phyloP scores from a whole-genome alignment of 2,888 invertebrate species.

The Diarsia brunnea region DNA sequence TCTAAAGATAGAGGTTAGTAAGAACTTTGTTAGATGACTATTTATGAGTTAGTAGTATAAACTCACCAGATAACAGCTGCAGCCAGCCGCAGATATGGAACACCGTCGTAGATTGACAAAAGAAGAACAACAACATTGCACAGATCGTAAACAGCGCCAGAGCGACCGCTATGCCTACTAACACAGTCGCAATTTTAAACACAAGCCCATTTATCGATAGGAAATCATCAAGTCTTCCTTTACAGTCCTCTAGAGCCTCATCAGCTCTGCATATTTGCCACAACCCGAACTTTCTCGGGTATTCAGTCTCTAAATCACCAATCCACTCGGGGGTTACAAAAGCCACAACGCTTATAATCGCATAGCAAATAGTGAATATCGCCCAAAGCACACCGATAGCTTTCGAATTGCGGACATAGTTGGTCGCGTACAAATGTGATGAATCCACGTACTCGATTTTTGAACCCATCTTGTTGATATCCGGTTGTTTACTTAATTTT shows the following conservation, averaged over 20 bases:
- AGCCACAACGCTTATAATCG: conserved; percentile 98
- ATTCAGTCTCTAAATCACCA: conserved; percentile 95
- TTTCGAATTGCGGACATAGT: conserved; percentile 97
- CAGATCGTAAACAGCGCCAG: conserved; percentile 96
- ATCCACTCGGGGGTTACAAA: conserved; percentile 99
- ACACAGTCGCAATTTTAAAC: conserved; percentile 96
- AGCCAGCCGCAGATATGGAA: conserved; percentile 98
- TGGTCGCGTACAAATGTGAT: conserved; percentile 97
- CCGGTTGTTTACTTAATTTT: conserved; percentile 78
- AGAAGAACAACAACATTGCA: conserved; percentile 97
- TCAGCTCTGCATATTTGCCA: conserved; percentile 97
- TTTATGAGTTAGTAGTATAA: not conserved
- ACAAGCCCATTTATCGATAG: conserved; percentile 95
- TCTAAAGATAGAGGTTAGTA: not conserved
- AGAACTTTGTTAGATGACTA: conserved; percentile 12
- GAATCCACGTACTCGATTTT: conserved; percentile 98
- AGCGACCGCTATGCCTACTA: conserved; percentile 96
- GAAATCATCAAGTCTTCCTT: conserved; percentile 96
- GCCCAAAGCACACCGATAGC: conserved; percentile 99
- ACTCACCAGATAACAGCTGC: conserved; percentile 98
- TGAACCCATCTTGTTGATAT: conserved; percentile 93
- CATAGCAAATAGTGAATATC: conserved; percentile 99
- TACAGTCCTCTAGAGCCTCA: conserved; percentile 95
- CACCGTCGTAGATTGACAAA: conserved; percentile 97
- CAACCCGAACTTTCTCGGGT: conserved; percentile 97